Conservation (phyloP, 2,113 vertebrate genomes). For the Ursus arctos region DNA sequence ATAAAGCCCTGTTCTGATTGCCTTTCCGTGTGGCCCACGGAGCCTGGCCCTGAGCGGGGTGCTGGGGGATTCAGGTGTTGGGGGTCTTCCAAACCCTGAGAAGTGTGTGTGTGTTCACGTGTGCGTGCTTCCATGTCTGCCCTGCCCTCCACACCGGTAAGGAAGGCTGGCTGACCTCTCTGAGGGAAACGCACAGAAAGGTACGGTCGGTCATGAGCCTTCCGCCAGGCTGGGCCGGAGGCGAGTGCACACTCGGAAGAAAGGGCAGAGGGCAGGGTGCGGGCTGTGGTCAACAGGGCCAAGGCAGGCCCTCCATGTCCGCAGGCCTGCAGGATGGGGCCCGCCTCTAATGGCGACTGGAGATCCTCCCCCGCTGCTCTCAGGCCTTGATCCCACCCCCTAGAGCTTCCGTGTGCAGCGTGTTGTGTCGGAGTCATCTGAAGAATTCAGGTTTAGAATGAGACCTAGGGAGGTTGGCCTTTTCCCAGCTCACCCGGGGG, state of each 20-base stretch:
- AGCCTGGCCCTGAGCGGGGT: conserved; percentile 55
- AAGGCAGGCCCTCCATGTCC: background rate
- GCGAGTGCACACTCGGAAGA: accelerated
- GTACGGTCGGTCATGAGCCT: background rate
- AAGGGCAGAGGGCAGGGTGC: background rate
- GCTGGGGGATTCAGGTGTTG: background rate
- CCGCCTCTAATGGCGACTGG: background rate
- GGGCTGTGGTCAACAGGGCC: background rate
- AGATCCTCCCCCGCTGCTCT: conserved; percentile 21
- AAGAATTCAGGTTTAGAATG: conserved; percentile 61
- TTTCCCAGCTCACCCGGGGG: conserved; percentile 51
- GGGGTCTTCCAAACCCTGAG: conserved; percentile 58
- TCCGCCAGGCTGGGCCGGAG: background rate
- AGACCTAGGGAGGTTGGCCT: conserved; percentile 56
- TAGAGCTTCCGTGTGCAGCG: conserved; percentile 51
- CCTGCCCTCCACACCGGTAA: conserved; percentile 59
- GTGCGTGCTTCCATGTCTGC: background rate
- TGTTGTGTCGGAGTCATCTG: conserved; percentile 41
- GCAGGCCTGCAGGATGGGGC: background rate
- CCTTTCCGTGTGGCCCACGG: conserved; percentile 72
- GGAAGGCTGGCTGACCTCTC: background rate
- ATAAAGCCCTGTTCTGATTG: conserved; percentile 37
- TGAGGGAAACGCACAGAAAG: conserved; percentile 71
- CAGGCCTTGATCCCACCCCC: background rate
- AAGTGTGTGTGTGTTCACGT: background rate